phyloP scores from a whole-genome alignment of 2,888 invertebrate species.

The Cabera pusaria region DNA sequence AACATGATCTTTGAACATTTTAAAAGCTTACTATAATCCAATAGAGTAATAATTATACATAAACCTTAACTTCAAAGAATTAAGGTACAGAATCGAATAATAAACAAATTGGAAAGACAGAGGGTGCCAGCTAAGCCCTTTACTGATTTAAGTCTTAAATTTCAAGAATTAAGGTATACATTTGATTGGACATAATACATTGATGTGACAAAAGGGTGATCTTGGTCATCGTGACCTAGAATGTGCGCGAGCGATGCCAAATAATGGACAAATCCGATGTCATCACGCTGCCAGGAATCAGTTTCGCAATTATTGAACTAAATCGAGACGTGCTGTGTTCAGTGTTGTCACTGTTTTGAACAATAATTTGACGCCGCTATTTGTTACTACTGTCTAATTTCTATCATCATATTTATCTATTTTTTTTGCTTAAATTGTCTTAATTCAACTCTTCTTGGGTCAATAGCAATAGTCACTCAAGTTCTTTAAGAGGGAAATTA shows the following conservation, averaged over 20 bases:
- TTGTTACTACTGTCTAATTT: no score
- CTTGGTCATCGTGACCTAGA: slow-evolving; percentile 71
- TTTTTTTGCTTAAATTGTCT: no score
- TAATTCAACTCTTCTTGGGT: no score
- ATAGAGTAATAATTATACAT: background rate
- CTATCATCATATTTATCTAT: no score
- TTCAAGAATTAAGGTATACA: slow-evolving; percentile 22
- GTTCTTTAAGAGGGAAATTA: no score
- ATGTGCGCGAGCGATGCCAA: slow-evolving; percentile 72
- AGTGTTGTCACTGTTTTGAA: slow-evolving; percentile 7
- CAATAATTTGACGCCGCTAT: no score
- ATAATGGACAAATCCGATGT: slow-evolving; percentile 75
- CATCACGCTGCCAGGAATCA: slow-evolving; percentile 61
- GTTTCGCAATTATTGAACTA: slow-evolving; percentile 75
- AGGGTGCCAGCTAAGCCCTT: background rate
- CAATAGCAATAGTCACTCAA: no score
- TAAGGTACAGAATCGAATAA: slow-evolving; percentile 1
- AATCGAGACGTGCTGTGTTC: slow-evolving; percentile 46
- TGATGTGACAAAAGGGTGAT: slow-evolving; percentile 51
- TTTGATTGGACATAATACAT: slow-evolving; percentile 32
- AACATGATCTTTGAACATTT: background rate
- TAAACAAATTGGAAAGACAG: no score
- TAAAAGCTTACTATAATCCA: no score
- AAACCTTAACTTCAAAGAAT: background rate
- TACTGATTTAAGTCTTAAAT: slow-evolving; percentile 9